Base-by-base conservation (phyloP, 2,113 vertebrate genomes). In the Actinemys pallida region DNA sequence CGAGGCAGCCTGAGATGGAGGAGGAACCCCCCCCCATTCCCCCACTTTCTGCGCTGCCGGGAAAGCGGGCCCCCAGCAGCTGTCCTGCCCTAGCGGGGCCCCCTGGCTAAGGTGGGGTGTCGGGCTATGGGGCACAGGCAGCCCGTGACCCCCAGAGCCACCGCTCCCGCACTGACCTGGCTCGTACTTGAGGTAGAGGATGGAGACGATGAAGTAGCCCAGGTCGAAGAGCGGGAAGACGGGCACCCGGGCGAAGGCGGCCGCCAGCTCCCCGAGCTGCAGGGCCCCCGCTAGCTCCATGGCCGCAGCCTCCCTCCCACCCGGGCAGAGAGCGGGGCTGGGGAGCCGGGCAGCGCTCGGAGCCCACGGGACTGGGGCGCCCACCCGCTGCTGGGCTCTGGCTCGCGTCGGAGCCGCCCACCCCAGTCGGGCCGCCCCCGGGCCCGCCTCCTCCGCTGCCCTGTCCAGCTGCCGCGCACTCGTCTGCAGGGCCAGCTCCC, bases 181-280 rank as follows among this genome's bases (percentile, higher is more conserved):
- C 97, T 99, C 99, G 97, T 99, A 99, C 97, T 99, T 99, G 98
- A 99, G 99, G 98, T 99, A 99, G 97, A 99, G 98, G 95, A 99
- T 98, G 95, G 99, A 99, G 94, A 99, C 98, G 96, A 99, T 99
- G 98, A 99, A 99, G 94, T 99, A 99, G 39, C 99, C 99, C 49
- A 99, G 96, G 97, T 99, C 99, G 97, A 99, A 99, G 3, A 99
- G 98, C 0, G 99, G 99, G 98, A 99, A 99, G 96, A 99, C 98
- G 81, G 99, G 99, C 96, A 99, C 98, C 96, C 99, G 98, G 56
- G 99, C 99, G 98, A 99, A 99, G 95, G 98, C 98, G 47, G 98
- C 98, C 91, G 99, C 98, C 84, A 99, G 97, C 90, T 99, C 99
- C 91, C 98, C 99, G 97, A 99, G 95, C 98, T 99, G 99, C 78